Evolutionary conservation across 2,113 vertebrate genomes (phyloP), one percentile per base, ranked within the genome.

Genomic region (Petrocephalus zakoni): DNA sequence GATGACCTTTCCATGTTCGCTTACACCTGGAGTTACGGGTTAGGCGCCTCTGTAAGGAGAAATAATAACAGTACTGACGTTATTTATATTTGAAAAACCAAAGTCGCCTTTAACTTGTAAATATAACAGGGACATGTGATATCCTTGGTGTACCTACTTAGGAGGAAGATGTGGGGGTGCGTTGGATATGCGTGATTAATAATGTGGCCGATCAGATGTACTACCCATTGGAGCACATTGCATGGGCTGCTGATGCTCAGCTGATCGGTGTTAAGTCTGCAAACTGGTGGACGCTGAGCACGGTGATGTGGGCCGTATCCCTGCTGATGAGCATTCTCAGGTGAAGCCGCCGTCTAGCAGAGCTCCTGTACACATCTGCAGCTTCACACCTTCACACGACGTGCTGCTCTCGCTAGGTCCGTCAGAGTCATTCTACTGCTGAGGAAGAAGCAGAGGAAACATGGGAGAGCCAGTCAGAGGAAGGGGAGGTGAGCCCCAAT

Each of bases 171-270:
- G 0, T 21, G 0, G 89, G 94, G 4, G 90, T 98, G 53, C 96
- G 97, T 47, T 96, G 92, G 88, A 92, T 98, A 22, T 98, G 97
- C 0, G 95, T 99, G 88, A 93, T 98, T 85, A 95, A 87, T 82
- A 99, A 99, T 72, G 2, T 96, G 55, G 96, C 96, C 0, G 97
- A 98, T 93, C 98, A 99, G 94, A 95, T 99, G 0, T 99, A 98
- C 94, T 99, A 99, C 90, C 98, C 98, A 2, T 98, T 98, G 22
- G 98, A 99, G 89, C 98, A 99, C 56, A 0, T 99, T 0, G 98
- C 98, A 0, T 99, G 98, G 98, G 98, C 98, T 0, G 97, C 98
- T 0, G 97, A 99, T 0, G 92, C 96, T 1, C 92, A 94, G 64
- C 91, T 99, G 81, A 90, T 99, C 89, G 93, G 21, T 0, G 89